These are phyloP conservation scores for Upupa epops DNA, from an alignment of 2,113 vertebrate species.

Conservation along the genomic window DNA sequence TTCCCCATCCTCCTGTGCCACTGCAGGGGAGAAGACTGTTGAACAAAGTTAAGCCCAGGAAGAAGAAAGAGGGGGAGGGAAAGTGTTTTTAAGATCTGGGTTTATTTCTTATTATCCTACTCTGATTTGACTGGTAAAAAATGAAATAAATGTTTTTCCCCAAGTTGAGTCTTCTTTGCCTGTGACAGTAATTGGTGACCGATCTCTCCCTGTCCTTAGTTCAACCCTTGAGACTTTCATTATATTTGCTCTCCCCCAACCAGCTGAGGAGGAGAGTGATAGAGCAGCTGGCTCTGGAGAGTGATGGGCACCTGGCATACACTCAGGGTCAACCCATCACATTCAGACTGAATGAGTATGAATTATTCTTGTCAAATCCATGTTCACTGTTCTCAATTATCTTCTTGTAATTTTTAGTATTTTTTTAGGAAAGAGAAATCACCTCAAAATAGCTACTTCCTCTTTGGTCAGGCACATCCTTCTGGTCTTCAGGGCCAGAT, in stretches of 20 bases:
- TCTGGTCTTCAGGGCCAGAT: neutral
- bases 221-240: neutral
- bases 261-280: neutral
- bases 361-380: neutral
- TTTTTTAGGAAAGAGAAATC: neutral
- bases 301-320: neutral
- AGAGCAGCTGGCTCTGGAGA: neutral
- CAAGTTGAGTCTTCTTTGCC: neutral
- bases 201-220: neutral
- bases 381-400: neutral
- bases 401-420: neutral
- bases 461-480: neutral
- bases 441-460: neutral
- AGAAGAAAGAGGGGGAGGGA: no score
- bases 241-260: neutral
- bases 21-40: no score
- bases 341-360: neutral
- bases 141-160: neutral
- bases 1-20: no score
- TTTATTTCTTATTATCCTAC: neutral
- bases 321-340: neutral
- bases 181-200: neutral
- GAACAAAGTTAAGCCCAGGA: no score
- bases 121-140: neutral
- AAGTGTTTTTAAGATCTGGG: no score